Percentiles rank a stretch among this genome's conserved stretches.
Evolutionary conservation across 1,140 invertebrate species (phyloP).

Genomic region (Nasonia giraulti): DNA sequence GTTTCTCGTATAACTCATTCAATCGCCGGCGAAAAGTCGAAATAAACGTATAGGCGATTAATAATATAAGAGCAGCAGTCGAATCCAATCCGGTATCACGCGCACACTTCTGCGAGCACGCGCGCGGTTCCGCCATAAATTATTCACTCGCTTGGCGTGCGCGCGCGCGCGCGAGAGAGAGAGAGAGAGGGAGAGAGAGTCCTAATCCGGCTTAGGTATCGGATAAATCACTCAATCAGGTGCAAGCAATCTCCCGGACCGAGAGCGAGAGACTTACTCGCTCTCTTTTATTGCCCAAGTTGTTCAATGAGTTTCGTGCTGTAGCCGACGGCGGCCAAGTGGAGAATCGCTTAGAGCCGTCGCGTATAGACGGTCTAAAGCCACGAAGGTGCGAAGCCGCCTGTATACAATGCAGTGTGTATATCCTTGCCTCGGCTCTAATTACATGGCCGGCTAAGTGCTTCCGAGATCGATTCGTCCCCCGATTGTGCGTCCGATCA

Average conservation of each 20-base stretch:
- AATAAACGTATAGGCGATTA: not conserved
- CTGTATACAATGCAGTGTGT: not conserved
- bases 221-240: conserved; percentile 40
- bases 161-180: not conserved
- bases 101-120: not conserved
- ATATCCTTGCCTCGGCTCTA: not conserved
- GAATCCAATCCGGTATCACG: not conserved
- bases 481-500: not conserved
- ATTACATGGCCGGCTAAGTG: conserved; percentile 8
- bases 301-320: conserved; percentile 21
- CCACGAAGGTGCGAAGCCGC: not conserved
- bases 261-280: not conserved
- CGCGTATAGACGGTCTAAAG: not conserved
- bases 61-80: not conserved
- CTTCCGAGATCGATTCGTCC: not conserved
- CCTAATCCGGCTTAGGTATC: conserved; percentile 5
- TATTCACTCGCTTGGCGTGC: not conserved
- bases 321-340: not conserved
- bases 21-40: not conserved
- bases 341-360: conserved; percentile 17
- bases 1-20: not conserved
- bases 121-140: conserved; percentile 8
- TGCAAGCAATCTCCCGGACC: conserved; percentile 8
- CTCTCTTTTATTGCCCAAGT: conserved; percentile 28
- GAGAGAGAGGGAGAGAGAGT: too few relatives aligned